A percentile compares a stretch with the other conserved stretches of the same genome.
These are phyloP conservation scores for Solenodon paradoxus DNA, from an alignment of 2,113 vertebrate species.

Conservation along the genomic window DNA sequence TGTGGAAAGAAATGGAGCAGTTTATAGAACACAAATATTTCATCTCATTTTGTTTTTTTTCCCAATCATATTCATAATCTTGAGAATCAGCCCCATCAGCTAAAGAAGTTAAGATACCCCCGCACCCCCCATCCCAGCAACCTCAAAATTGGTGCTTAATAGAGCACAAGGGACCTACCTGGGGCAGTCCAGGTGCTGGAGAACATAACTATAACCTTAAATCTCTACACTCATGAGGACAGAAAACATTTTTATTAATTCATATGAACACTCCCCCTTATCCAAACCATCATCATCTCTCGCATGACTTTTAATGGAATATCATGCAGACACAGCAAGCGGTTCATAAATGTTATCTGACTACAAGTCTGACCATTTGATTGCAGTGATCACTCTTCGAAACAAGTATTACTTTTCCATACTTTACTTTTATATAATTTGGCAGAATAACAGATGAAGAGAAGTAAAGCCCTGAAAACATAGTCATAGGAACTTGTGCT, in stretches of 20 bases:
- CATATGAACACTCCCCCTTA: neutral
- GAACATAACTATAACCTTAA: neutral
- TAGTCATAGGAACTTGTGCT: neutral
- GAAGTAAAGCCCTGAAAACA: neutral
- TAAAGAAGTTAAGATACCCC: too few species aligned
- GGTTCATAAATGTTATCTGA: neutral
- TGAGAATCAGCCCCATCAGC: too few species aligned
- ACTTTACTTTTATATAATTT: neutral
- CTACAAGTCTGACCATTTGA: neutral
- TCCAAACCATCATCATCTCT: neutral
- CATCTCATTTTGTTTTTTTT: neutral
- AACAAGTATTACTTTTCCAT: neutral
- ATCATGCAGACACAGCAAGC: neutral
- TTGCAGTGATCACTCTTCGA: neutral
- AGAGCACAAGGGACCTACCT: too few species aligned
- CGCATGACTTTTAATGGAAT: neutral
- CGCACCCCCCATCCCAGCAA: too few species aligned
- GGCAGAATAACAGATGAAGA: neutral
- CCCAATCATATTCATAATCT: neutral
- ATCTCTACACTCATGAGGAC: neutral
- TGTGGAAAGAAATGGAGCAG: neutral
- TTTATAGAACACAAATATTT: neutral
- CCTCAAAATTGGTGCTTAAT: too few species aligned
- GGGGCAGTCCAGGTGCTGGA: too few species aligned
- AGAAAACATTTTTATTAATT: neutral